Conservation (phyloP, 2,888 invertebrate species). For the Pristionchus exspectatus region DNA sequence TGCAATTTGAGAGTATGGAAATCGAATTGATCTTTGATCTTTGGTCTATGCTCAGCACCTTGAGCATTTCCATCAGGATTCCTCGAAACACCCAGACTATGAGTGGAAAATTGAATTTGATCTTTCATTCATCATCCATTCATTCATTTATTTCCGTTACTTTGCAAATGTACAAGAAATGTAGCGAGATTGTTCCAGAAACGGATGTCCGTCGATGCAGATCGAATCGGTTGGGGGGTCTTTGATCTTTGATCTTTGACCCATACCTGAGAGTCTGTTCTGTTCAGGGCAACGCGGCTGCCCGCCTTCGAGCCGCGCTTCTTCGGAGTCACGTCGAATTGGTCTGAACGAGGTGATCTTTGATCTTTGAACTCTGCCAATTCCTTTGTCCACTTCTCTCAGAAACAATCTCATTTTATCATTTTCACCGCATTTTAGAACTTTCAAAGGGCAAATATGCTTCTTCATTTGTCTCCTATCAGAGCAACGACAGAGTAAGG, state of each 20-base stretch:
- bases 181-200: no score
- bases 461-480: background rate
- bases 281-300: background rate
- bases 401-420: background rate
- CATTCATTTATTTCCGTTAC: no score
- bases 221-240: no score
- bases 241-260: no score
- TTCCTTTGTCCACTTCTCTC: background rate
- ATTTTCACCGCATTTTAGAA: background rate
- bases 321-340: conserved; percentile 35
- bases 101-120: no score
- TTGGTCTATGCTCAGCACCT: background rate
- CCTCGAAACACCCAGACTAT: no score
- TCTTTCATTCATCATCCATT: no score
- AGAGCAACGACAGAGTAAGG: background rate
- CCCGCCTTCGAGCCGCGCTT: background rate
- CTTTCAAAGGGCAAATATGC: background rate
- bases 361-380: background rate
- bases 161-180: no score
- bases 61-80: no score
- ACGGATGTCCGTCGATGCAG: no score
- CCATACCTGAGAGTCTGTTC: conserved; percentile 39
- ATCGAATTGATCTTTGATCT: background rate
- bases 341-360: conserved; percentile 11
- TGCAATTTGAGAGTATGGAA: background rate